Evolutionary conservation across 2,888 invertebrate genomes (phyloP), one percentile per base, ranked within the genome.

Genomic region (Phytoseiulus persimilis): DNA sequence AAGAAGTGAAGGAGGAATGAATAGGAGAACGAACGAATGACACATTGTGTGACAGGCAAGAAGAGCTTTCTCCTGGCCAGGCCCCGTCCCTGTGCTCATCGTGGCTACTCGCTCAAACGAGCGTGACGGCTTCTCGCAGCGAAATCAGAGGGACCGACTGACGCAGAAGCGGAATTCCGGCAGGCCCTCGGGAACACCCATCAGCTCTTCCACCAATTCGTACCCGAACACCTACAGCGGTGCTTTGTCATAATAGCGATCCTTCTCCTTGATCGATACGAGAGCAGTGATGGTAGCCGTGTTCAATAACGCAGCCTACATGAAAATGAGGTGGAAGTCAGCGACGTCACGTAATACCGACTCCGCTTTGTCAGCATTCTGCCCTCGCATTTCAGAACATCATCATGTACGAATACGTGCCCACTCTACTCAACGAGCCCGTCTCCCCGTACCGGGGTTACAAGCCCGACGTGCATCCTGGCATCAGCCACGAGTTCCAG

Each of bases 401-500:
- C 90, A 96, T 99, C 90, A 94, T 96, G 91, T 98, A 99, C 93
- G 99, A 99, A 93, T 99, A 98, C 93, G 94, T 99, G 90, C 99
- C 99, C 14, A 96, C 96, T 0, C 95, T 99, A 91, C 93, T 98
- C 89, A 95, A 96, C 0, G 94, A 95, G 90, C 92, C 93, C 89
- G 92, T 96, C 28, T 95, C 95, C 0, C 92, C 94, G 0, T 92
- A 92, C 93, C 92, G 93, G 46, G 97, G 97, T 0, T 98, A 99
- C 93, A 96, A 96, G 91, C 95, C 96, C 9, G 97, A 98, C 92
- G 94, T 98, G 0, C 98, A 98, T 92, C 98, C 98, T 0, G 98
- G 98, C n/a, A 95, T 98, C 89, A 96, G 97, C 0, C 97, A 98
- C 92, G 95, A 96, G n/a, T 98, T 98, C 92, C 98, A 98, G 91